Evolutionary conservation across 2,888 invertebrate genomes (phyloP), one percentile per base, ranked within the genome.

Genomic region (Gasteruption jaculator): DNA sequence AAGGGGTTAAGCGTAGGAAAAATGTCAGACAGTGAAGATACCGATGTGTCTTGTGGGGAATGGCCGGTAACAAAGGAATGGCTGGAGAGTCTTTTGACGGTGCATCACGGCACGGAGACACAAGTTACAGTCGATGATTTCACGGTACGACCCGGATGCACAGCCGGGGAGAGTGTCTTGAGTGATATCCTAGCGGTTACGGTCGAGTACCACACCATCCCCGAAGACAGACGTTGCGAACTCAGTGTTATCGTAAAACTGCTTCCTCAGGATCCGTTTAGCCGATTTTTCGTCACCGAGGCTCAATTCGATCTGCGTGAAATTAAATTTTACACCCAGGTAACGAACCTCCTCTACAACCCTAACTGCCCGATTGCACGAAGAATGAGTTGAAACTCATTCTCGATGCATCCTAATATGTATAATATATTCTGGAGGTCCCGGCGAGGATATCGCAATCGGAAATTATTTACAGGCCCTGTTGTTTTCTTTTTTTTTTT

Each of bases 301-400:
- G 86, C 86, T 1, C 86, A 87, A 65, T 88, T 88, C 63, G 87
- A 88, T 68, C 78, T 86, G 4, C 75, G 88, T 45, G 88, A 88
- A 72, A 87, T 88, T 57, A 79, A 85, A 52, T 88, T 88, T 72
- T 88, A 88, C 65, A 87, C 86, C 0, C 82, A 86, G 75, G 81
- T 86, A 58, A 79, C 60, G 39, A n/a, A n/a, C n/a, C 11, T 3
- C 25, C 26, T 6, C 4, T 15, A 18, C 11, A 24, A 20, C 22
- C n/a, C n/a, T n/a, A n/a, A n/a, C n/a, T n/a, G n/a, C n/a, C 5
- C n/a, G 2, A 8, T 3, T 14, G 10, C n/a, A n/a, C n/a, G n/a
- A n/a, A n/a, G n/a, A n/a, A n/a, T n/a, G n/a, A n/a, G n/a, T n/a
- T n/a, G n/a, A n/a, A n/a, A n/a, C n/a, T n/a, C n/a, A n/a, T n/a